Base-by-base conservation (phyloP, 1,140 invertebrate genomes). In the Parasteatoda tepidariorum region DNA sequence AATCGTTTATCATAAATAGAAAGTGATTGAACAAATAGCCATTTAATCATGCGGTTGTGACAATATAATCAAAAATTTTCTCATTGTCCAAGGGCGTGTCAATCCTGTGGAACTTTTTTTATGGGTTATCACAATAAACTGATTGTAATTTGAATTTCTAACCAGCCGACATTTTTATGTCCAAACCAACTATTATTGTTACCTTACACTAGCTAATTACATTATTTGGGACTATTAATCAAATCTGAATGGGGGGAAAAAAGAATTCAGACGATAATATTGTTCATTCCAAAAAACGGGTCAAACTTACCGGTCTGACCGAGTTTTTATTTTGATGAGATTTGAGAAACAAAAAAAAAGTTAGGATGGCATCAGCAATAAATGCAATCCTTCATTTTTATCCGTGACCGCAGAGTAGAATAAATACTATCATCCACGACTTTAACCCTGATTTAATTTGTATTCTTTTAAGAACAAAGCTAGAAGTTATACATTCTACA, bases 71-170 rank as follows among this genome's bases (percentile, higher is more conserved):
- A 26, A 59, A 5, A n/a, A 18, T 59, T 59, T 9, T 59, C n/a
- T 48, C 41, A 13, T 59, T 59, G 57, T 22, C 57, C 57, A 59
- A 59, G 57, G 57, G 57, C 57, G 57, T 59, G 57, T 59, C 57
- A 7, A 26, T n/a, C 9, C 38, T 2, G 38, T 4, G 38, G 38
- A 48, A 18, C 9, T 3, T 9, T 9, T 26, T 22, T 22, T 59
- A 3, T 9, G 24, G 57, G n/a, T 59, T 59, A 26, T 22, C 18
- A 59, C 18, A 59, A 59, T 22, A 59, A 59, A 59, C n/a, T n/a
- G n/a, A n/a, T n/a, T n/a, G n/a, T n/a, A n/a, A n/a, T n/a, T n/a
- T n/a, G n/a, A n/a, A n/a, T n/a, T n/a, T n/a, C n/a, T n/a, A n/a
- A n/a, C n/a, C n/a, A n/a, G n/a, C n/a, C n/a, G n/a, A n/a, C n/a